Base-by-base conservation (phyloP, 2,888 invertebrate species). In the Ophion ventricosus region DNA sequence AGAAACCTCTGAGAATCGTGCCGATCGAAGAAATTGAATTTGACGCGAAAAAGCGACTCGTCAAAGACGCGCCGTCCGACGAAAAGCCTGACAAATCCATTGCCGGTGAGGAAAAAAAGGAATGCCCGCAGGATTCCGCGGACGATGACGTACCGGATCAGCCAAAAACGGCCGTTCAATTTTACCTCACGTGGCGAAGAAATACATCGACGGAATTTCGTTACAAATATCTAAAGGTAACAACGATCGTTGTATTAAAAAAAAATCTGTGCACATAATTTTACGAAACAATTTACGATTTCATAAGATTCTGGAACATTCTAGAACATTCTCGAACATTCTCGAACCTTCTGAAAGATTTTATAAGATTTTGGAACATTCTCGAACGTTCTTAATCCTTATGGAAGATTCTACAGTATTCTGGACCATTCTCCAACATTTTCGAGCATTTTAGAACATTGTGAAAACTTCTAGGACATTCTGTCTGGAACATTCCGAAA, bases 91-190 rank as follows among this genome's bases (percentile, higher is more conserved):
- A 77, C 25, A 17, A 56, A 20, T 23, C 23, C 1, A 2, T 66
- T 8, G 43, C 78, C 63, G 80, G 80, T 14, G 81, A 61, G 1
- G 29, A 70, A 29, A 79, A 75, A 79, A 78, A 72, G 81, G 85
- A 66, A 57, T 23, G 14, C n/a, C 25, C 25, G 49, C 49, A 43
- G 81, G 26, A 85, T 75, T 23, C 17, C 11, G 35, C 26, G 40
- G 10, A 43, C 4, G 5, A 23, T 5, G 61, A 64, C 82, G 79
- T 94, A 49, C 93, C 94, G 26, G 87, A 92, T 14, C 87, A 94
- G 5, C 96, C 96, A 0, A 94, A 94, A 77, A 96, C 95, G 80
- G 95, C 96, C 76, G 95, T 96, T 10, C 96, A 96, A 89, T 97
- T 97, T 91, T 93, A 95, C 91, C 88, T 94, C 0, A 94, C 94